Evolutionary conservation across 2,888 invertebrate genomes (phyloP).

Genomic region (Zygothrica quintamaculata): DNA sequence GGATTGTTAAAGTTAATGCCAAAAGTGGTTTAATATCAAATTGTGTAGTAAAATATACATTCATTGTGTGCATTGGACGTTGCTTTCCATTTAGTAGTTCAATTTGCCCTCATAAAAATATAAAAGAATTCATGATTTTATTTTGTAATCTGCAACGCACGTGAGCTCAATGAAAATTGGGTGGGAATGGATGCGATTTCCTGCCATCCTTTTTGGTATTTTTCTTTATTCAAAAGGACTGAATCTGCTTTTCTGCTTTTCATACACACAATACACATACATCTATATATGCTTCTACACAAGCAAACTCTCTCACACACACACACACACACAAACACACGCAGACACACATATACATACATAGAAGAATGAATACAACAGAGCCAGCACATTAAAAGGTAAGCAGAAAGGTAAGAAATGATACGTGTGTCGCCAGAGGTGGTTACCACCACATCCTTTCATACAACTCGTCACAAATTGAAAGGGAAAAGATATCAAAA

Average conservation of each 20-base stretch:
- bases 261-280: constrained; percentile 1
- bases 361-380: background rate
- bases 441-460: constrained; percentile 32
- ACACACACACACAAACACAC: constrained; percentile 3
- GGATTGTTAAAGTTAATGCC: background rate
- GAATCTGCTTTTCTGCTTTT: background rate
- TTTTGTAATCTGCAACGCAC: constrained; percentile 49
- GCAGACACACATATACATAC: background rate
- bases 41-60: background rate
- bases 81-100: constrained; percentile 58
- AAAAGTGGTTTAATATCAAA: background rate
- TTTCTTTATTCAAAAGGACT: constrained; percentile 26
- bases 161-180: constrained; percentile 32
- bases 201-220: constrained; percentile 6
- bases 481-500: constrained; percentile 67
- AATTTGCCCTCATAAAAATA: constrained; percentile 73
- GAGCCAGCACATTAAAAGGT: constrained; percentile 7
- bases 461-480: constrained; percentile 71
- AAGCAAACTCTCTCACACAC: too few relatives aligned
- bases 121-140: constrained; percentile 66
- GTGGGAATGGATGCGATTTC: constrained; percentile 24
- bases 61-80: background rate
- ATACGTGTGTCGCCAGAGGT: constrained; percentile 17
- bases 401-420: constrained; percentile 1
- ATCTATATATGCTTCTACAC: background rate